phyloP scores from a whole-genome alignment of 2,113 vertebrate species.

The Pungitius pungitius region DNA sequence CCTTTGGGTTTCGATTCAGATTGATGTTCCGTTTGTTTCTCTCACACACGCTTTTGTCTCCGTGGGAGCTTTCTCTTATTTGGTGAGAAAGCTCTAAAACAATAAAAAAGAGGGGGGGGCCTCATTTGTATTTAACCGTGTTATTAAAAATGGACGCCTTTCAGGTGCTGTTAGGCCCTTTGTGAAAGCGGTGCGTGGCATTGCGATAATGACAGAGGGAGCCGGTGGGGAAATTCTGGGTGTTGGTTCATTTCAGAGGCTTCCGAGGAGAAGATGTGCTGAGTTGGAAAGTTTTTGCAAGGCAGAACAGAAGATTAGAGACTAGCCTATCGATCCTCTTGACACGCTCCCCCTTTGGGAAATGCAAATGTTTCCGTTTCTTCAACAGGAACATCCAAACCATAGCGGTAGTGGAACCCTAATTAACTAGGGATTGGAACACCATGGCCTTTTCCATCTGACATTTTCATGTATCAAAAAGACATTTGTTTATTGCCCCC shows the following conservation, averaged over 20 bases:
- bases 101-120: slow-evolving; percentile 34
- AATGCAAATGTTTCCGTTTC: slow-evolving; percentile 77
- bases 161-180: neutral
- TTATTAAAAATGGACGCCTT: slow-evolving; percentile 40
- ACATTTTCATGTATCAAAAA: slow-evolving; percentile 75
- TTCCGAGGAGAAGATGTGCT: slow-evolving; percentile 64
- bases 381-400: slow-evolving; percentile 70
- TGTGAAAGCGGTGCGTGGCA: neutral
- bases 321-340: slow-evolving; percentile 77
- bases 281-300: slow-evolving; percentile 62
- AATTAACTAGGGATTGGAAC: slow-evolving; percentile 77
- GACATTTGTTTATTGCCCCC: slow-evolving; percentile 57
- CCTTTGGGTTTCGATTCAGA: slow-evolving; percentile 54
- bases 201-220: slow-evolving; percentile 26
- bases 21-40: slow-evolving; percentile 69
- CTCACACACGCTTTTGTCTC: slow-evolving; percentile 46
- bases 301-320: slow-evolving; percentile 56
- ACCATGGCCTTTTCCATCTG: slow-evolving; percentile 72
- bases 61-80: slow-evolving; percentile 35
- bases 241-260: slow-evolving; percentile 50
- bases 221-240: slow-evolving; percentile 32
- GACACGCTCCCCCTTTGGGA: slow-evolving; percentile 71
- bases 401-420: slow-evolving; percentile 67
- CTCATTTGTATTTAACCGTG: slow-evolving; percentile 48
- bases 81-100: slow-evolving; percentile 35